Conservation (phyloP, 1,140 invertebrate genomes). For the Brachionus rubens region DNA sequence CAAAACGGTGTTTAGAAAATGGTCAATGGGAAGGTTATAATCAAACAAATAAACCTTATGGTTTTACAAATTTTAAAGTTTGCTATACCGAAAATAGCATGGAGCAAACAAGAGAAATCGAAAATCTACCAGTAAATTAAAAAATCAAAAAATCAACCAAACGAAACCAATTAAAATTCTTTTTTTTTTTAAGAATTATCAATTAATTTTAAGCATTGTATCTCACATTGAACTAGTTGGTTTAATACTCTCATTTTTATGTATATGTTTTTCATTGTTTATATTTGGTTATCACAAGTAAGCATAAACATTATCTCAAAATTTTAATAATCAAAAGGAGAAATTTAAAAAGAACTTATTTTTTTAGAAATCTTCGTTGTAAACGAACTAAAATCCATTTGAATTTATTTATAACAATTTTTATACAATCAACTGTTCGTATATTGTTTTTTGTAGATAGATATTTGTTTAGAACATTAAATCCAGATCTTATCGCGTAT, state of each 20-base stretch:
- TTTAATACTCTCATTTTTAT: conserved; percentile 25
- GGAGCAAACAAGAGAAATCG: background rate
- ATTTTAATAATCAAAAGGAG: no score
- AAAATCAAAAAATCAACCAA: background rate
- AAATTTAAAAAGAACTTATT: no score
- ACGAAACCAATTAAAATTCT: background rate
- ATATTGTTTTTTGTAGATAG: conserved; percentile 8
- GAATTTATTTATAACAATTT: conserved; percentile 39
- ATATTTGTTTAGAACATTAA: conserved; percentile 9
- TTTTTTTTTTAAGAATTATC: background rate
- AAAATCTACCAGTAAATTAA: background rate
- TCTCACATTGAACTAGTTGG: conserved; percentile 35
- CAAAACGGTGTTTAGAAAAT: background rate
- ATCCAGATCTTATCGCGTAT: conserved; percentile 26
- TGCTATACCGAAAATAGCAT: conserved; percentile 17
- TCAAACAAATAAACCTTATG: background rate
- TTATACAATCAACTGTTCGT: conserved; percentile 6
- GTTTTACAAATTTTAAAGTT: conserved; percentile 15
- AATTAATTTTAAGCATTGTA: conserved; percentile 14
- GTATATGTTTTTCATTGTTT: conserved; percentile 36
- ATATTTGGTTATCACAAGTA: conserved; percentile 46
- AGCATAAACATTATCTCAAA: no score
- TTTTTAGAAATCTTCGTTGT: conserved; percentile 19
- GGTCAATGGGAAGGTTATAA: conserved; percentile 28
- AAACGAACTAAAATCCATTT: conserved; percentile 39